Base-by-base conservation (phyloP, 2,113 vertebrate genomes). In the Phaethon lepturus region DNA sequence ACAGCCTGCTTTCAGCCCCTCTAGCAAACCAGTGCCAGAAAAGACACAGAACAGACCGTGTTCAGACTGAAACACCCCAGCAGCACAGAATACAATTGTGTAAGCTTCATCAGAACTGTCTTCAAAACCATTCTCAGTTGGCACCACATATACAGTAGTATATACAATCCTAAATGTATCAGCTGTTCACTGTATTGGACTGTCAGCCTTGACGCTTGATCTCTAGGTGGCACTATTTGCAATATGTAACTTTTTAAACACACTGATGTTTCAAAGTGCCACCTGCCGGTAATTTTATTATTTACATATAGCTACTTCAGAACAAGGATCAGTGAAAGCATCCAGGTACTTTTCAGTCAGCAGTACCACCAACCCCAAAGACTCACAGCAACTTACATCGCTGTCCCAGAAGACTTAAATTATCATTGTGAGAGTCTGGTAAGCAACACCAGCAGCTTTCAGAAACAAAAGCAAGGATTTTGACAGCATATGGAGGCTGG, bases 251-350 rank as follows among this genome's bases (percentile, higher is more conserved):
- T 52, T n/a, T 13, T 17, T 3, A 22, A 40, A 33, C 17, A 5
- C 31, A 4, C 5, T 11, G 0, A 13, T 1, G 83, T 50, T 71
- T 42, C 22, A 3, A 7, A 58, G 79, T 55, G 93, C 93, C 96
- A 71, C 6, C 96, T 68, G 44, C 89, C 82, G 96, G 73, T n/a
- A 7, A 52, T 18, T 4, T 1, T 20, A 4, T 24, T 12, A 18
- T 1, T 3, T 8, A 49, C 60, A 49, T 3, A 9, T 0, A 40
- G 15, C 10, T 3, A 18, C 0, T 15, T 2, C 45, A 29, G n/a
- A 31, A 25, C 3, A 1, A 2, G 0, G 1, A 56, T 9, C 2
- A 2, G 4, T 1, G 3, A 2, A 11, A 18, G 47, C 0, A 0
- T 0, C n/a, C 3, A 0, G 1, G 0, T 1, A 8, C 49, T 12